Base-by-base conservation (phyloP, 2,797 vertebrate genomes). In the Cryptoprocta ferox region DNA sequence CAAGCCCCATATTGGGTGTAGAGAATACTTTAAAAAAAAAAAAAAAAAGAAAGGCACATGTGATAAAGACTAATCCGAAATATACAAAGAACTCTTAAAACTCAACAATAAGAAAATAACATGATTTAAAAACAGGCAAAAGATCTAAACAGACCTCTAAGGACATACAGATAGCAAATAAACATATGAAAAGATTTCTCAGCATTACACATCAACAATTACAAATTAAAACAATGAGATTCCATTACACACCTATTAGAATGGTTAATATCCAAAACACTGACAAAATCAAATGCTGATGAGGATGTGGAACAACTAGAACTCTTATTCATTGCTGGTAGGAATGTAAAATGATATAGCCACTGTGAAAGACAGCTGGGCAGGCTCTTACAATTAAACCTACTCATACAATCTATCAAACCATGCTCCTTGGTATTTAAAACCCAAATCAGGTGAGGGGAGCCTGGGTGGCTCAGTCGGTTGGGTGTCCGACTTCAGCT, bases 161-260 rank as follows among this genome's bases (percentile, higher is more conserved):
- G 15, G 65, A 73, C 35, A 71, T 30, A 91, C 37, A 45, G 48
- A 70, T 18, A 37, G 50, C 89, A 81, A 93, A 59, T 59, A 86
- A 70, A 8, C 37, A 79, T 30, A 82, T 30, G 32, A 91, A 91
- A 82, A 82, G 53, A 82, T 45, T 61, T 71, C 53, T 82, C 87
- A 91, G 82, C 32, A 91, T 45, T 81, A 26, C 10, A 91, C 21
- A 81, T 66, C 48, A 59, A 56, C 53, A 82, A 82, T 71, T 71
- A 32, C 50, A 71, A 91, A n/a, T 71, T 79, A 87, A 93, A 86
- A 79, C 48, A 93, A 93, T 79, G 82, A 35, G 24, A 82, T 83
- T 63, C 39, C 32, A 79, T 3, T 86, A 86, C 21, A 70, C 42
- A 59, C 15, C 50, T 86, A 79, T 53, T 76, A 93, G 73, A 70